Evolutionary conservation across 2,797 vertebrate genomes (phyloP), one percentile per base, ranked within the genome.

Genomic region (Miichthys miiuy): DNA sequence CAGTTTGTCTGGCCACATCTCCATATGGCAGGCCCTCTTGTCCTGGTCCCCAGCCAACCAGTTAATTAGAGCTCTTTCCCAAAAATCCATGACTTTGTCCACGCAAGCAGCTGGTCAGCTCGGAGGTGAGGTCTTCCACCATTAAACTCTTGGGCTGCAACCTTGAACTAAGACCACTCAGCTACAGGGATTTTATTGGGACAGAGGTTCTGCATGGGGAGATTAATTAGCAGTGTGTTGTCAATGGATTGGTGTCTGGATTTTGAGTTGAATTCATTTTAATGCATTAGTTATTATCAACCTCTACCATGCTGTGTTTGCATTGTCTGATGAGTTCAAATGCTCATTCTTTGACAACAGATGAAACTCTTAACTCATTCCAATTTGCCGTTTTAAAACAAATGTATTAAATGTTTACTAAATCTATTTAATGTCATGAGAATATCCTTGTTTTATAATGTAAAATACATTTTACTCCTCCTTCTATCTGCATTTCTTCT

Each of bases 1-100:
- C 34, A 10, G 3, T 67, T 48, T 18, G 7, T 80, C 54, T 17
- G 25, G 38, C 4, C 72, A 42, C 30, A 9, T 66, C 55, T 76
- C 42, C 55, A 25, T 48, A 44, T 61, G 72, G 48, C 30, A 42
- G 79, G 9, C 56, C 48, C 34, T 72, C 68, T 54, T 55, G 54
- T 48, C 38, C n/a, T 20, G 30, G 65, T 44, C 18, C 34, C 55
- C 2, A 2, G 47, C 21, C 72, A 55, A 54, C 14, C 52, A 21
- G 21, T 42, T 66, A 61, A 61, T 48, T 48, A 48, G 2, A 25
- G 27, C 71, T 25, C 5, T 18, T 21, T 64, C 5, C 12, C 7
- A 50, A 42, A 75, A 58, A 25, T 58, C 38, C 12, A 18, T 27
- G 44, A 54, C n/a, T 64, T 21, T 14, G 23, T 80, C 46, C 51